Evolutionary conservation across 1,140 invertebrate genomes (phyloP).

Genomic region (Pseudomyrmex flavicornis): DNA sequence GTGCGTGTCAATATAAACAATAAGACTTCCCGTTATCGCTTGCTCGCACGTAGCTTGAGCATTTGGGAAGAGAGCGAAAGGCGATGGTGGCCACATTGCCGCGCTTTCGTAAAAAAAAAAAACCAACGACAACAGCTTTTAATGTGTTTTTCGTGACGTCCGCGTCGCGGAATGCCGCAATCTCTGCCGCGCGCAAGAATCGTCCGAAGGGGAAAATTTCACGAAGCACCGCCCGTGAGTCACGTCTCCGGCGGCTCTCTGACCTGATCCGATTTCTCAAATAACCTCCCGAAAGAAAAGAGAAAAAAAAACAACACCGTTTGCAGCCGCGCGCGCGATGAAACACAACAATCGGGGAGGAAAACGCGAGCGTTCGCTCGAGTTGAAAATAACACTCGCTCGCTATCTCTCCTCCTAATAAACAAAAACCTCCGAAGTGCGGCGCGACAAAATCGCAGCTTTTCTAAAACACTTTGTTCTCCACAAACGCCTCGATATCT

Average conservation of each 20-base stretch:
- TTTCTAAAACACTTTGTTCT: too few species aligned
- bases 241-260: conserved; percentile 25
- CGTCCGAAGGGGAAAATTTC: conserved; percentile 25
- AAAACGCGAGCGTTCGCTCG: background rate
- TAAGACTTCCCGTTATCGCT: conserved; percentile 38
- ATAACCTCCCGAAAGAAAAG: conserved; percentile 30
- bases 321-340: background rate
- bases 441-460: conserved; percentile 22
- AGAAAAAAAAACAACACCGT: background rate
- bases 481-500: too few species aligned
- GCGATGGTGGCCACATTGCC: background rate
- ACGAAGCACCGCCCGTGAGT: conserved; percentile 46
- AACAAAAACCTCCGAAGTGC: conserved; percentile 44
- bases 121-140: conserved; percentile 8
- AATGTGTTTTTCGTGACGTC: conserved; percentile 40
- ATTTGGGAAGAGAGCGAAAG: conserved; percentile 4
- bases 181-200: background rate
- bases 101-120: background rate
- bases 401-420: conserved; percentile 18
- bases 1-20: conserved; percentile 33
- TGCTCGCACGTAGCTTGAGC: conserved; percentile 3
- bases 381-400: conserved; percentile 53
- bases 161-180: conserved; percentile 44
- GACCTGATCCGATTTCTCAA: conserved; percentile 67
- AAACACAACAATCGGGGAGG: background rate